Evolutionary conservation across 1,140 invertebrate species (phyloP), one percentile per base, ranked within the genome.

Genomic region (Kradibia gibbosae): DNA sequence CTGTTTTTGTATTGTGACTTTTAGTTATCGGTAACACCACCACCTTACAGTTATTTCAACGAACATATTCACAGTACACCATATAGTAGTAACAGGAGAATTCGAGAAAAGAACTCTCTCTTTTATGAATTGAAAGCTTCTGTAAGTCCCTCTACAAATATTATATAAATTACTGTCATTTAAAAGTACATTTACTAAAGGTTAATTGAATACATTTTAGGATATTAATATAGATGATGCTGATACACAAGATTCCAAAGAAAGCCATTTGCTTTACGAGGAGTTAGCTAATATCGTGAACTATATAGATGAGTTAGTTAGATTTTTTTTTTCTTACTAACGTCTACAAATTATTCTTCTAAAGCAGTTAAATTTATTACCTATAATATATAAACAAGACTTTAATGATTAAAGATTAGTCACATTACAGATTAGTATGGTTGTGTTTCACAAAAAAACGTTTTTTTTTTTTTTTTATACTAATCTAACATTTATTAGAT

Each of bases 81-180:
- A 13, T 79, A 82, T 45, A 72, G 53, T 71, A 55, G 13, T 11
- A 31, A 48, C 34, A 36, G 25, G 17, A 74, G 71, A 15, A 57
- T 25, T 55, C 22, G 65, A 48, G 48, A 53, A 17, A 70, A 81
- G 31, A 78, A 84, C 75, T 85, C 85, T 3, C 60, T 86, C 1
- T 86, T 74, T 48, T 82, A 36, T 7, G 86, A 86, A 81, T 83
- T 86, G 62, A 85, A 86, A 82, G 85, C 84, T 81, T 84, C 81
- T 20, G 86, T 86, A 83, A 85, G 83, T 82, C 5, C 42, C 13
- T 67, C 0, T 22, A 31, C 34, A 10, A 8, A 48, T 73, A 67
- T 77, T 22, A 0, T 42, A n/a, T 7, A 50, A 2, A 28, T 0
- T 42, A 60, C 57, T 4, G 28, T 31, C 7, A 39, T 34, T 28